A percentile compares a stretch with the other conserved stretches of the same genome.
phyloP scores from a whole-genome alignment of 2,113 vertebrate genomes.

The Trochalopteron elliotii region DNA sequence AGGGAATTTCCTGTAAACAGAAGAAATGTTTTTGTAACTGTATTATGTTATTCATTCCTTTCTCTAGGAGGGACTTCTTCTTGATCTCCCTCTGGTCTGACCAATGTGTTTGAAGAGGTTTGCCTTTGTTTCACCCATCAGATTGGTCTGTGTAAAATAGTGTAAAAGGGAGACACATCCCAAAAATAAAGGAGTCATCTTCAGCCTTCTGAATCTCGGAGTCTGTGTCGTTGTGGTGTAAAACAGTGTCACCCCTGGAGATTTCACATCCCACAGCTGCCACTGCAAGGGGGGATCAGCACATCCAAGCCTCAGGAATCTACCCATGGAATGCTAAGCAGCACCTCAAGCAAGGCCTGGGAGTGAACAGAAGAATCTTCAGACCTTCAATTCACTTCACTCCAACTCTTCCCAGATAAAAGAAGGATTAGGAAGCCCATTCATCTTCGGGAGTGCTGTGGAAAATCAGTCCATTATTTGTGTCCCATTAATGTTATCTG shows the following conservation, averaged over 20 bases:
- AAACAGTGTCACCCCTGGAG: background rate
- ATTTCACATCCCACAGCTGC: background rate
- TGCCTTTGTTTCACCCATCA: too few species aligned
- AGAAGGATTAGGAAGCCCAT: slow-evolving; percentile 32
- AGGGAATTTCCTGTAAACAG: too few species aligned
- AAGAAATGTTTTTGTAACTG: too few species aligned
- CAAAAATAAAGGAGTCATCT: too few species aligned
- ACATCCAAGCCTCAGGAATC: background rate
- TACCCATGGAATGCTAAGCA: background rate
- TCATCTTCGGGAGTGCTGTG: slow-evolving; percentile 4
- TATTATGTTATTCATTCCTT: too few species aligned
- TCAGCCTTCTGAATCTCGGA: too few species aligned
- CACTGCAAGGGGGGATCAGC: background rate
- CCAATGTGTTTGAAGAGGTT: too few species aligned
- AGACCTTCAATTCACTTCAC: background rate
- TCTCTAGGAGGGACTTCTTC: too few species aligned
- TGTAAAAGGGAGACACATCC: too few species aligned
- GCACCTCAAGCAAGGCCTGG: background rate
- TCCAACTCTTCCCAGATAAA: slow-evolving; percentile 36
- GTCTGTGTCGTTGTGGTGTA: too few species aligned
- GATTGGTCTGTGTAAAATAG: too few species aligned
- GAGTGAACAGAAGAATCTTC: background rate
- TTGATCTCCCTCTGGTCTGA: too few species aligned
- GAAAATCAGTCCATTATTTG: slow-evolving; percentile 55
- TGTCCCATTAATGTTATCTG: slow-evolving; percentile 48